Evolutionary conservation across 2,888 invertebrate species (phyloP), one percentile per base, ranked within the genome.

Genomic region (Pharmacophagus antenor): DNA sequence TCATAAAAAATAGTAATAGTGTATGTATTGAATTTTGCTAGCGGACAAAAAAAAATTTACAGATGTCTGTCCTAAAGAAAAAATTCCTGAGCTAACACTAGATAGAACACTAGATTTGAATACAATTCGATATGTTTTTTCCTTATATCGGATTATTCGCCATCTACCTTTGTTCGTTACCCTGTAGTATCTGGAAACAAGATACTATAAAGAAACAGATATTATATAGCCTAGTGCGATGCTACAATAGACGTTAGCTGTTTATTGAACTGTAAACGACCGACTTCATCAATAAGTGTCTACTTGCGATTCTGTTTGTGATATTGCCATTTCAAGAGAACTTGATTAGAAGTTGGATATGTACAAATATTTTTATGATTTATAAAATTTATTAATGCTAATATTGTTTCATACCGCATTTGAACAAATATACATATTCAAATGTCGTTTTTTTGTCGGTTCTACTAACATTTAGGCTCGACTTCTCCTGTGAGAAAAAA

Each of bases 161-260:
- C 21, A 47, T 6, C 27, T 22, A 49, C 54, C 54, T 59, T 59
- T 59, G 49, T 59, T 54, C 52, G 41, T 7, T 6, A 18, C 18
- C 23, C 47, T 55, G 21, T 54, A 56, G 31, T 22, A 49, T 50
- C 46, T 61, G 50, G 59, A 59, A 17, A 41, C 21, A 6, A 55
- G 41, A 31, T 46, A 44, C 15, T 60, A 50, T 37, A 50, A 44
- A 59, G 22, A 55, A 47, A 55, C 42, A n/a, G 37, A 21, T 52
- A 20, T 44, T 22, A 49, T 5, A 22, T 21, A 22, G 27, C 15
- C 44, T 22, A 17, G 44, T 23, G n/a, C 22, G 17, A 17, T 31
- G 46, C 22, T 44, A 57, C 56, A 56, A 52, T 55, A 52, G 41
- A 52, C 51, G 47, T 56, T 18, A 37, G 47, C 25, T 53, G 46